Conservation (phyloP, 2,113 vertebrate species). For the Erythrolamprus reginae region DNA sequence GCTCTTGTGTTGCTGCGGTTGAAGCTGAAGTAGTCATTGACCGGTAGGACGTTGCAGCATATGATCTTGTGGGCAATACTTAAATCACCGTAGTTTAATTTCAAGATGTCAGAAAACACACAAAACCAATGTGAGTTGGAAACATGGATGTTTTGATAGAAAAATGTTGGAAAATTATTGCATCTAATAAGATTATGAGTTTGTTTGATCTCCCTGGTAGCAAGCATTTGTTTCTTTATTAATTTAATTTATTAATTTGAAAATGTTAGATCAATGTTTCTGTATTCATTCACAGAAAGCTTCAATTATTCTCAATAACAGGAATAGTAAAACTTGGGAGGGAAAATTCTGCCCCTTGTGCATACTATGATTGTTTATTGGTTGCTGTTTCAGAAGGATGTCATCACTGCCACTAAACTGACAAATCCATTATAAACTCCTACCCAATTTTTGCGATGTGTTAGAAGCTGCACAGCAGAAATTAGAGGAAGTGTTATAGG, state of each 20-base stretch:
- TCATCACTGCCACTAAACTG: background rate
- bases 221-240: background rate
- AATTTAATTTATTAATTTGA: background rate
- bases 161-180: background rate
- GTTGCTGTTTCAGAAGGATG: background rate
- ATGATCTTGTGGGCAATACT: too few species aligned
- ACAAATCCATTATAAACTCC: conserved; percentile 2
- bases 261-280: background rate
- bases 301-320: background rate
- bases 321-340: background rate
- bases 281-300: background rate
- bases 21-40: too few species aligned
- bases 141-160: background rate
- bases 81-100: too few species aligned
- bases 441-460: background rate
- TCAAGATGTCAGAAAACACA: background rate
- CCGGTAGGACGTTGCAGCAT: too few species aligned
- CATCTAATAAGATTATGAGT: background rate
- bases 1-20: too few species aligned
- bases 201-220: background rate
- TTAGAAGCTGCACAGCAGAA: background rate
- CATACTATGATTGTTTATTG: background rate
- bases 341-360: background rate
- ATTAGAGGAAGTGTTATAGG: background rate
- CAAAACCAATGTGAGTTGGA: background rate